Percentiles rank a stretch among this genome's conserved stretches.
phyloP scores from a whole-genome alignment of 2,888 invertebrate genomes.

The Mylabris sibirica region DNA sequence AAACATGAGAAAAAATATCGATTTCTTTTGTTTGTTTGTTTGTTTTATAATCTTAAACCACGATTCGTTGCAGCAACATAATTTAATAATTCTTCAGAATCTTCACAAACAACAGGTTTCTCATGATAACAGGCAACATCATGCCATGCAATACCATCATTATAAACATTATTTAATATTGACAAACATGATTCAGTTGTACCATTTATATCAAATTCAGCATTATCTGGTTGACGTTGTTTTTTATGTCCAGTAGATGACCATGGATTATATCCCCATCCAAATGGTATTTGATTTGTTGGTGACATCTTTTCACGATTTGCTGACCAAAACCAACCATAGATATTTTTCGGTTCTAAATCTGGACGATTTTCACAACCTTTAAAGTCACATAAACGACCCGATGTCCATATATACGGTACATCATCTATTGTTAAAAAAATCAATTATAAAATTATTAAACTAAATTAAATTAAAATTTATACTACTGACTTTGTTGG shows the following conservation, averaged over 20 bases:
- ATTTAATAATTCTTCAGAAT: constrained; percentile 85
- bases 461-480: not conserved
- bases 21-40: not conserved
- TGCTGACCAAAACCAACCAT: constrained; percentile 94
- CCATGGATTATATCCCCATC: constrained; percentile 89
- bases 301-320: constrained; percentile 86
- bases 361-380: constrained; percentile 88
- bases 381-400: constrained; percentile 91
- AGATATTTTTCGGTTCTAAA: constrained; percentile 83
- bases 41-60: constrained; percentile 79
- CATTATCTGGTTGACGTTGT: constrained; percentile 86
- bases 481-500: constrained; percentile 76
- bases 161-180: constrained; percentile 90
- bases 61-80: constrained; percentile 87
- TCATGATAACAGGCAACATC: constrained; percentile 94
- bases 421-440: constrained; percentile 71
- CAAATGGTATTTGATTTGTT: constrained; percentile 76
- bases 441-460: constrained; percentile 18
- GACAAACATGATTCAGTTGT: constrained; percentile 88
- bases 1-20: constrained; percentile 18
- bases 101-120: constrained; percentile 91
- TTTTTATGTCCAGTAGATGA: constrained; percentile 92
- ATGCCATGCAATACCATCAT: constrained; percentile 93
- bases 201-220: constrained; percentile 88
- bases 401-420: constrained; percentile 93